phyloP scores from a whole-genome alignment of 1,140 invertebrate species.

The Gryllus bimaculatus region DNA sequence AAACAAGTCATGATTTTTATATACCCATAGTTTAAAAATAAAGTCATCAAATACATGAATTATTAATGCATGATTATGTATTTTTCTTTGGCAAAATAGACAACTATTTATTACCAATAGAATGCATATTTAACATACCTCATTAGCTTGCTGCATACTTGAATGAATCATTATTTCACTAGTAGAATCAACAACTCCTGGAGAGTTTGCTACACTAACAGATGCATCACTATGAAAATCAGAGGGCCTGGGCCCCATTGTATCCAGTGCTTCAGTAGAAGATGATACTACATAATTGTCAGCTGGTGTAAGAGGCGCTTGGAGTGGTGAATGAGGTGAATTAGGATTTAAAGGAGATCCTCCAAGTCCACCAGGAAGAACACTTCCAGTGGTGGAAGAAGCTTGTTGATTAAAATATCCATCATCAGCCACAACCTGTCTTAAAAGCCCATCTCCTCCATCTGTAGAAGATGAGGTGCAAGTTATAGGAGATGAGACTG shows the following conservation, averaged over 20 bases:
- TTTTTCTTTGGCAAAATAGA: no score
- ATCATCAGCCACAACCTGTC: background rate
- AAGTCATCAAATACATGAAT: no score
- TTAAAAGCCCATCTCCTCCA: constrained; percentile 6
- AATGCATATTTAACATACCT: background rate
- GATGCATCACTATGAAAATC: background rate
- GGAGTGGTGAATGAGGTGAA: constrained; percentile 10
- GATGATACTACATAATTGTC: constrained; percentile 8
- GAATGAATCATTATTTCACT: constrained; percentile 13
- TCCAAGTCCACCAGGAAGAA: background rate
- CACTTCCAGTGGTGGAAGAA: background rate
- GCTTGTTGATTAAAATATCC: background rate
- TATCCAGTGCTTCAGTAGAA: background rate
- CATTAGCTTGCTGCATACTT: background rate
- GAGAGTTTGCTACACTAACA: background rate
- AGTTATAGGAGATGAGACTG: background rate
- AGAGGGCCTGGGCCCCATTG: background rate
- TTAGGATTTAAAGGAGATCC: background rate
- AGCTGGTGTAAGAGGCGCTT: background rate
- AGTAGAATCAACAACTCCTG: background rate
- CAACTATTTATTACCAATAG: no score
- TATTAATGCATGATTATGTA: no score
- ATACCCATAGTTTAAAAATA: no score
- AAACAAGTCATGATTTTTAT: no score
- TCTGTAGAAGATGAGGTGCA: background rate